These are phyloP conservation scores for Hippolais icterina DNA, from an alignment of 2,113 vertebrate genomes.

Conservation along the genomic window DNA sequence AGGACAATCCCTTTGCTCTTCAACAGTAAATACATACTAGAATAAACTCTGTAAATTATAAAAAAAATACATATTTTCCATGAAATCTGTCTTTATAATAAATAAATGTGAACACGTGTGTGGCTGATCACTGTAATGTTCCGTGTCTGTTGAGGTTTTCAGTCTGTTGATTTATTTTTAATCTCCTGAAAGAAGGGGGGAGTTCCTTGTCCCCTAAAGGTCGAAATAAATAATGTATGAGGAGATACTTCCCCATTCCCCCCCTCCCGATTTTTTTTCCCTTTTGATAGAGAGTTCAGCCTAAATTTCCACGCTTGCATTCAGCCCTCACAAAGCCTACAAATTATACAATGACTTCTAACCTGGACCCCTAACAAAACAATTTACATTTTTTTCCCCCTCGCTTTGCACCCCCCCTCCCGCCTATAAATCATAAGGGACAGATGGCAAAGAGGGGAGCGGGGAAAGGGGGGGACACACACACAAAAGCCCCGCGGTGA, in stretches of 20 bases:
- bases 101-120: conserved; percentile 82
- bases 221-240: conserved; percentile 84
- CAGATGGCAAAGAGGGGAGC: conserved; percentile 73
- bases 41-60: conserved; percentile 88
- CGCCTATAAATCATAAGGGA: conserved; percentile 73
- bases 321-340: conserved; percentile 81
- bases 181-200: conserved; percentile 77
- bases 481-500: conserved; percentile 74
- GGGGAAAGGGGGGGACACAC: conserved; percentile 35
- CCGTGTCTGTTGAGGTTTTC: conserved; percentile 76
- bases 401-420: not conserved
- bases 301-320: conserved; percentile 83
- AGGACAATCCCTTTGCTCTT: conserved; percentile 64
- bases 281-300: conserved; percentile 78
- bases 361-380: conserved; percentile 75
- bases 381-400: not conserved
- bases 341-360: conserved; percentile 87
- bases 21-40: conserved; percentile 81
- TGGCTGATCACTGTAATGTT: conserved; percentile 72
- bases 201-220: conserved; percentile 76
- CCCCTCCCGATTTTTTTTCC: conserved; percentile 49
- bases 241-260: conserved; percentile 61
- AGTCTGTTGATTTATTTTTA: conserved; percentile 80
- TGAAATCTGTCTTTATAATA: conserved; percentile 83
- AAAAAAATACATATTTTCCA: conserved; percentile 82